These are phyloP conservation scores for Melospiza georgiana DNA, from an alignment of 2,113 vertebrate species.

Conservation along the genomic window DNA sequence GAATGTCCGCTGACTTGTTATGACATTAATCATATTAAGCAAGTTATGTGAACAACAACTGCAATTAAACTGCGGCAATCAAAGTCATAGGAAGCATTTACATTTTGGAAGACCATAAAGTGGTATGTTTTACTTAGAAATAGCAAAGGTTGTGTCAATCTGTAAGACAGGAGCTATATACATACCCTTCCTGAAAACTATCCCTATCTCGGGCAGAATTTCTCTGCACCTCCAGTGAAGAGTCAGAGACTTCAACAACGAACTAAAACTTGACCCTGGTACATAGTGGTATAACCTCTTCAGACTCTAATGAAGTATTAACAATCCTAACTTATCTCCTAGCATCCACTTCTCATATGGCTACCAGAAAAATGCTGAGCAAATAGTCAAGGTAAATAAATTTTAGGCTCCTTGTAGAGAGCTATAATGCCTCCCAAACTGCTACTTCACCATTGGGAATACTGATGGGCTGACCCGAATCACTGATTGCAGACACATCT, in stretches of 20 bases:
- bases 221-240: neutral
- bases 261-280: neutral
- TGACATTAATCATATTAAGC: constrained; percentile 70
- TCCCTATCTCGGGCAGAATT: neutral
- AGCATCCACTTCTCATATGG: neutral
- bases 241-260: neutral
- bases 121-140: constrained; percentile 4
- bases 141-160: neutral
- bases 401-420: neutral
- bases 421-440: neutral
- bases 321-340: neutral
- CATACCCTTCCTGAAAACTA: neutral
- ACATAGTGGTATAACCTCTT: neutral
- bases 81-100: constrained; percentile 47
- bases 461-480: neutral
- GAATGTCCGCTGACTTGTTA: constrained; percentile 60
- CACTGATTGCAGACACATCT: neutral
- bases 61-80: constrained; percentile 57
- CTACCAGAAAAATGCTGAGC: neutral
- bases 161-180: neutral
- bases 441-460: neutral
- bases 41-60: constrained; percentile 61
- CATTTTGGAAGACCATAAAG: constrained; percentile 26
- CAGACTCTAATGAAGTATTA: neutral
- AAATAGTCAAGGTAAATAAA: neutral